These are phyloP conservation scores for Planiliza haematocheilus DNA, from an alignment of 2,113 vertebrate species.

Conservation along the genomic window DNA sequence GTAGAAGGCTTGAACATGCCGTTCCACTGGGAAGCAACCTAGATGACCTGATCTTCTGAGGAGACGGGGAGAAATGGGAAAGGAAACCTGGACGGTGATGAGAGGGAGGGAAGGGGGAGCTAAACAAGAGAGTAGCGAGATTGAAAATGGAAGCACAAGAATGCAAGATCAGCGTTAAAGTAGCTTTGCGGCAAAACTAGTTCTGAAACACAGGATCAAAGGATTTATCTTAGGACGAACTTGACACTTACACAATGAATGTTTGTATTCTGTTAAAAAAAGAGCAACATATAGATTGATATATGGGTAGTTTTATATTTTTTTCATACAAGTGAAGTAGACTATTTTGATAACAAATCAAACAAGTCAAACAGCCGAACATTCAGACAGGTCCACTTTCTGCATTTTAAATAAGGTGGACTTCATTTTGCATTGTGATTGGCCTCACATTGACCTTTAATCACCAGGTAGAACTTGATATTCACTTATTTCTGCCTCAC, in stretches of 20 bases:
- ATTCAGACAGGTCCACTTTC: constrained; percentile 14
- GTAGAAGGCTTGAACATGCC: constrained; percentile 32
- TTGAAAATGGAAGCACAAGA: constrained; percentile 7
- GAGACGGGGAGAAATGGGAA: constrained; percentile 20
- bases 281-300: background rate
- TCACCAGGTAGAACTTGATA: constrained; percentile 41
- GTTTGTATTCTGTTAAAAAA: background rate
- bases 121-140: constrained; percentile 26
- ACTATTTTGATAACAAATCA: background rate
- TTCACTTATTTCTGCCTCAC: constrained; percentile 29
- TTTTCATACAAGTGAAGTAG: background rate
- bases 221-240: constrained; percentile 4
- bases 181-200: background rate
- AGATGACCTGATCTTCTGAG: constrained; percentile 51
- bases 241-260: background rate
- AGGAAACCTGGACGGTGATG: constrained; percentile 2
- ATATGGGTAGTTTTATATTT: background rate
- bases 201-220: constrained; percentile 2
- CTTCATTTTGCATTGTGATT: constrained; percentile 6
- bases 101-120: background rate
- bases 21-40: constrained; percentile 57
- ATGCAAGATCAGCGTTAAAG: background rate
- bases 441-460: constrained; percentile 34
- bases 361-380: constrained; percentile 15
- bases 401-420: constrained; percentile 30